Evolutionary conservation across 2,797 vertebrate species (phyloP), one percentile per base, ranked within the genome.

Genomic region (Arnoldichthys spilopterus): DNA sequence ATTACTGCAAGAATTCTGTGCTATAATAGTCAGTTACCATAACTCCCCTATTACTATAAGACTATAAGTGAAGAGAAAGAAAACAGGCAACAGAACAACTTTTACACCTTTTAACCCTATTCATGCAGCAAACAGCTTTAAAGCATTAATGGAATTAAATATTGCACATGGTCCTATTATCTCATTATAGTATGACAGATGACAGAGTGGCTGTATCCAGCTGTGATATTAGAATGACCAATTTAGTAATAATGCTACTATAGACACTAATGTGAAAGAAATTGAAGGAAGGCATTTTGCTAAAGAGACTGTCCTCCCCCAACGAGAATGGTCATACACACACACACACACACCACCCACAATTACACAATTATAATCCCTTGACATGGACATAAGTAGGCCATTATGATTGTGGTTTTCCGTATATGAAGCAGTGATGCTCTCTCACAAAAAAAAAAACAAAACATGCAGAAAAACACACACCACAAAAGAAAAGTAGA

Each of bases 361-460:
- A 37, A 37, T 37, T 37, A n/a, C 54, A 61, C 5, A 6, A 63
- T 53, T 13, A 30, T 61, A 43, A 70, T 69, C 61, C 49, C 32
- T 69, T 78, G 20, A 74, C 43, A 70, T 77, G 73, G 53, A 20
- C 13, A 16, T 40, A 53, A 78, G 62, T n/a, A 18, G 45, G 43
- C 69, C 70, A 84, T 77, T 82, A 82, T 56, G 53, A 53, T 72
- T 72, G 74, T 32, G 69, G 68, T 68, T 73, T 71, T 72, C 22
- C 53, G n/a, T 30, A 56, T 58, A 71, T 67, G 64, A 59, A 77
- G 76, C 4, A 2, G 5, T 11, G 13, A 28, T 28, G 6, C 24
- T 81, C 74, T 59, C 72, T 59, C 30, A 4, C 62, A 37, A 68
- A n/a, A n/a, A n/a, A n/a, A n/a, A n/a, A n/a, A n/a, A n/a, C n/a